Base-by-base conservation (phyloP, 2,113 vertebrate species). In the Gila orcuttii region DNA sequence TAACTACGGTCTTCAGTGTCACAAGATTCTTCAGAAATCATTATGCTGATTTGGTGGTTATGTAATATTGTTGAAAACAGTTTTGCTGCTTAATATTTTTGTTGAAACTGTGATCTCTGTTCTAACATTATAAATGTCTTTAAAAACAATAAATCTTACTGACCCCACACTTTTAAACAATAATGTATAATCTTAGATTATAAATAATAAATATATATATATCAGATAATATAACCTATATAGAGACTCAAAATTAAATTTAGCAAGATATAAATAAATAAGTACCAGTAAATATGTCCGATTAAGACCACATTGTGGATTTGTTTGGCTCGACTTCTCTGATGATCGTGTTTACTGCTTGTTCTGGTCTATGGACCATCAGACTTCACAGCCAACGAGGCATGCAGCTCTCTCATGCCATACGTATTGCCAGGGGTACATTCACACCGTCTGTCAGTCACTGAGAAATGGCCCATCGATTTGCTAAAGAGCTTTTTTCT, bases 311-410 rank as follows among this genome's bases (percentile, higher is more conserved):
- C 75, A 78, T 39, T 33, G 62, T 47, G 59, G 80, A 78, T 79
- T 45, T 64, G 79, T 36, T 59, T 52, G 45, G 28, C 55, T 50
- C n/a, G 78, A 39, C 7, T 79, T 59, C 28, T 19, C 31, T 17
- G 33, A 69, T 69, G 50, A 83, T 69, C 77, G 78, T n/a, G 77
- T 74, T 84, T 52, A 59, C 59, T 47, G 33, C 50, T 31, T 39
- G 47, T 31, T 82, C 64, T 82, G 62, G 36, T 79, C 80, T n/a
- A 79, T 69, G 59, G 52, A 74, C 62, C 84, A 83, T 64, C 52
- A 55, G 47, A 77, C 76, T 83, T 81, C 85, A 77, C 39, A 50
- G 84, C 9, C 60, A 87, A 57, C 19, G 25, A 15, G 60, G 47
- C 74, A 36, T 50, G 59, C 57, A 36, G 12, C 62, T 78, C 42